Evolutionary conservation across 2,113 vertebrate genomes (phyloP).

Genomic region (Chinchilla lanigera): DNA sequence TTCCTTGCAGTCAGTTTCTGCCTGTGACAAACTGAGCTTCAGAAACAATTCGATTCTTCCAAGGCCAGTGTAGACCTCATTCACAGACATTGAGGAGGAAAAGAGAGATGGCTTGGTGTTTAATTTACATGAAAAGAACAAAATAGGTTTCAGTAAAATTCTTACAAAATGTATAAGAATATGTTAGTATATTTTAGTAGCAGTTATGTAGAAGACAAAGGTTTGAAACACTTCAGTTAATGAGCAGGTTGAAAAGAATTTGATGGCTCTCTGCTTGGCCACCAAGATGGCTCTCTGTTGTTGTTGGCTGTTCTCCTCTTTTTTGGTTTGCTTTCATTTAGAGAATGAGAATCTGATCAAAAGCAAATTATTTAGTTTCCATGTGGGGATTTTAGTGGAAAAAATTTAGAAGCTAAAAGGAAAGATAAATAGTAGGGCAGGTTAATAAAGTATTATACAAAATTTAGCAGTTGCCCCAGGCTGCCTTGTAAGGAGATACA

Average conservation of each 20-base stretch:
- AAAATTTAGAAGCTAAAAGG: not conserved
- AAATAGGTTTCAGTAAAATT: not conserved
- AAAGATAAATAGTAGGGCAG: not conserved
- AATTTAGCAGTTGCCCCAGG: not conserved
- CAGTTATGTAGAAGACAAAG: slow-evolving; percentile 25
- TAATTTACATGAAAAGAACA: slow-evolving; percentile 19
- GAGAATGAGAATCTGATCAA: not conserved
- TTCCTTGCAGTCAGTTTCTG: not conserved
- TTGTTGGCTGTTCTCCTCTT: not conserved
- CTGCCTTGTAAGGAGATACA: not conserved
- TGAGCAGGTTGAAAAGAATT: slow-evolving; percentile 16
- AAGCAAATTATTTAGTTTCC: not conserved
- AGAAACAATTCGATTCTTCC: not conserved
- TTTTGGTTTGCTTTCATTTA: not conserved
- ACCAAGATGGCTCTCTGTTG: not conserved
- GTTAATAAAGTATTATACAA: not conserved
- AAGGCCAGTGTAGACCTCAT: not conserved
- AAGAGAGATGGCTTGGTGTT: not conserved
- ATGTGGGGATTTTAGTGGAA: slow-evolving; percentile 12
- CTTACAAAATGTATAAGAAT: not conserved
- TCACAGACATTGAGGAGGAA: not conserved
- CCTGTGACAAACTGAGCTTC: not conserved
- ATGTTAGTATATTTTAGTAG: not conserved
- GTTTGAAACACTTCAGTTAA: not conserved
- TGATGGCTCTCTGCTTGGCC: not conserved